Evolutionary conservation across 2,797 vertebrate species (phyloP).

Genomic region (Schizopygopsis pylzovi): DNA sequence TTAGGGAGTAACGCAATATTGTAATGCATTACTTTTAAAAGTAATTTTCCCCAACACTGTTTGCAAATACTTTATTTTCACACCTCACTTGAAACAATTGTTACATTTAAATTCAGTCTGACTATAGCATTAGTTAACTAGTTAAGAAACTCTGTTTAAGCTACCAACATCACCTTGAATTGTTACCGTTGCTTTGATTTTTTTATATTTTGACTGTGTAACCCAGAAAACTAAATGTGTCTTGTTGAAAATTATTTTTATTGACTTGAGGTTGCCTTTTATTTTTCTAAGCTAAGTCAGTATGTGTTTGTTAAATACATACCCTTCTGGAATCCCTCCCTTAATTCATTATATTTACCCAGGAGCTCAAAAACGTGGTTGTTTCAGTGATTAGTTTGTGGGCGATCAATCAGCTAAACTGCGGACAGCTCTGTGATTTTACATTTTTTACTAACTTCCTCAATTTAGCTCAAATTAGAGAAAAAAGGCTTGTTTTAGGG

Average conservation of each 20-base stretch:
- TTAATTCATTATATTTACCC: slow-evolving; percentile 14
- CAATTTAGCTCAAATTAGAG: slow-evolving; percentile 28
- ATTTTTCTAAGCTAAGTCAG: not conserved
- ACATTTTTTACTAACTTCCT: slow-evolving; percentile 12
- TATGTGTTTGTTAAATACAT: not conserved
- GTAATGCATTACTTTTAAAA: too few relatives aligned
- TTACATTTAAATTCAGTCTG: not conserved
- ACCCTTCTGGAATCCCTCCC: not conserved
- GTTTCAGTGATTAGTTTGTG: slow-evolving; percentile 14
- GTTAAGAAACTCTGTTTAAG: not conserved
- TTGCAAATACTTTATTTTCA: not conserved
- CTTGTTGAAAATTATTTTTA: slow-evolving; percentile 13
- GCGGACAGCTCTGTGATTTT: slow-evolving; percentile 29
- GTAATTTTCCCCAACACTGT: not conserved
- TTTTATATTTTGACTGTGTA: not conserved
- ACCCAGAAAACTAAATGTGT: not conserved
- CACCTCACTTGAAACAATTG: not conserved
- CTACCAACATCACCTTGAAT: not conserved
- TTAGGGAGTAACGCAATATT: too few relatives aligned
- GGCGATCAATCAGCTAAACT: not conserved
- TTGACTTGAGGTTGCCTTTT: not conserved
- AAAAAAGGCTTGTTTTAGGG: slow-evolving; percentile 31
- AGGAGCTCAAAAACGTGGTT: slow-evolving; percentile 22
- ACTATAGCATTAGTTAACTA: not conserved
- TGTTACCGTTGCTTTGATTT: not conserved